Conservation (phyloP, 23 tunicate species). For the Phallusia fumigata region DNA sequence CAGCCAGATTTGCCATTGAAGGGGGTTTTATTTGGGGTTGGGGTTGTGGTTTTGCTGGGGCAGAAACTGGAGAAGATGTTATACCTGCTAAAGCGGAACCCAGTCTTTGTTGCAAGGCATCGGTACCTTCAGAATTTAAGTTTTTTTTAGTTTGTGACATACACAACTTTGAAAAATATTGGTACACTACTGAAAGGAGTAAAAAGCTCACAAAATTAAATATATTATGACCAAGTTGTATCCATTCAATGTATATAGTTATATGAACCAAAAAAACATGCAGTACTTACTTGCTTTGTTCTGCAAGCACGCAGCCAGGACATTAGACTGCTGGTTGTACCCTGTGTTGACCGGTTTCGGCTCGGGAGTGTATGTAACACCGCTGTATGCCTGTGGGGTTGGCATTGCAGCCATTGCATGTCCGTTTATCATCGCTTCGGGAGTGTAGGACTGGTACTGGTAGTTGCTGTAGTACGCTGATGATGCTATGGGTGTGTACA, state of each 20-base stretch:
- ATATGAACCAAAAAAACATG: too few species aligned
- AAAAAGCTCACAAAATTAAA: too few species aligned
- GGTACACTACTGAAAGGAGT: too few species aligned
- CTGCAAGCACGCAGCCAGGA: slow-evolving; percentile 30
- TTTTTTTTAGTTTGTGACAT: too few species aligned
- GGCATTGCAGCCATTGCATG: neutral
- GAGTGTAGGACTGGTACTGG: neutral
- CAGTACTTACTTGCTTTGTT: slow-evolving; percentile 34
- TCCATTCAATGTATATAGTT: too few species aligned
- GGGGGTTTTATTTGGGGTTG: slow-evolving; percentile 6
- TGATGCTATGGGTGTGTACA: slow-evolving; percentile 22
- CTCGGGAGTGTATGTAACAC: neutral
- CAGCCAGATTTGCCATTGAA: neutral
- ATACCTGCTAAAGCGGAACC: slow-evolving; percentile 19
- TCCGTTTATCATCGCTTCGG: neutral
- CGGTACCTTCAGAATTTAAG: neutral
- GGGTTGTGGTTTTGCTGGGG: neutral
- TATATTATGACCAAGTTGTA: too few species aligned
- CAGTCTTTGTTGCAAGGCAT: slow-evolving; percentile 36
- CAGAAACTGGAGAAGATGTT: neutral
- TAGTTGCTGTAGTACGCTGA: slow-evolving; percentile 12
- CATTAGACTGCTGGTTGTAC: neutral
- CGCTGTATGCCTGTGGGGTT: neutral
- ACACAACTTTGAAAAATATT: too few species aligned
- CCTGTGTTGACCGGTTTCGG: neutral